Percentiles rank a stretch among this genome's conserved stretches.
Evolutionary conservation across 2,797 vertebrate species (phyloP).

Genomic region (Schizopygopsis pylzovi): DNA sequence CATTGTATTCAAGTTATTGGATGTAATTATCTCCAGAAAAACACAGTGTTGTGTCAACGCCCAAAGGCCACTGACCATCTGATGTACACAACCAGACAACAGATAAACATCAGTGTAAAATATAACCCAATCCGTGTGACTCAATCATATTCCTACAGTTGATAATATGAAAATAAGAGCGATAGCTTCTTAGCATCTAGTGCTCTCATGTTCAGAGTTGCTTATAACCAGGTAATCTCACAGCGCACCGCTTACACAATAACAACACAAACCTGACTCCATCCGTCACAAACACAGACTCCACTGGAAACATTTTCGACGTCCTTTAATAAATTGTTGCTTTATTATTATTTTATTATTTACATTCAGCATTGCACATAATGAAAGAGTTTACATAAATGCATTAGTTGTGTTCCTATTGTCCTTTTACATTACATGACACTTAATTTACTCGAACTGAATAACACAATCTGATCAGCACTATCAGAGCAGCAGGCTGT

Average conservation of each 20-base stretch:
- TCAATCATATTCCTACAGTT: background rate
- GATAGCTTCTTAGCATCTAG: background rate
- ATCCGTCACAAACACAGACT: background rate
- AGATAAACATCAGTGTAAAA: background rate
- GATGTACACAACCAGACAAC: background rate
- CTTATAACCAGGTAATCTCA: conserved; percentile 10
- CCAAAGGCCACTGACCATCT: background rate
- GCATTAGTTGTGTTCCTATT: too few relatives aligned
- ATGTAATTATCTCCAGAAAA: too few relatives aligned
- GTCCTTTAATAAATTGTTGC: background rate
- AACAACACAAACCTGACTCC: conserved; percentile 5
- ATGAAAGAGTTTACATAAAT: too few relatives aligned
- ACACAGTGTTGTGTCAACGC: too few relatives aligned
- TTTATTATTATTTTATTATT: background rate
- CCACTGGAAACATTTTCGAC: background rate
- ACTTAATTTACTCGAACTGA: too few relatives aligned
- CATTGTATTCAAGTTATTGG: too few relatives aligned
- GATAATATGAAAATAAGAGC: background rate
- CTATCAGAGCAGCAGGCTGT: too few relatives aligned
- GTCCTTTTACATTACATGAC: too few relatives aligned
- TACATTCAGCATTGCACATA: background rate
- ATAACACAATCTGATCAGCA: too few relatives aligned
- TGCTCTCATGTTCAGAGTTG: background rate
- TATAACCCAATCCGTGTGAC: too few relatives aligned
- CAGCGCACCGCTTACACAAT: conserved; percentile 15